These are phyloP conservation scores for Myotis planiceps DNA, from an alignment of 2,797 vertebrate genomes.

Conservation along the genomic window DNA sequence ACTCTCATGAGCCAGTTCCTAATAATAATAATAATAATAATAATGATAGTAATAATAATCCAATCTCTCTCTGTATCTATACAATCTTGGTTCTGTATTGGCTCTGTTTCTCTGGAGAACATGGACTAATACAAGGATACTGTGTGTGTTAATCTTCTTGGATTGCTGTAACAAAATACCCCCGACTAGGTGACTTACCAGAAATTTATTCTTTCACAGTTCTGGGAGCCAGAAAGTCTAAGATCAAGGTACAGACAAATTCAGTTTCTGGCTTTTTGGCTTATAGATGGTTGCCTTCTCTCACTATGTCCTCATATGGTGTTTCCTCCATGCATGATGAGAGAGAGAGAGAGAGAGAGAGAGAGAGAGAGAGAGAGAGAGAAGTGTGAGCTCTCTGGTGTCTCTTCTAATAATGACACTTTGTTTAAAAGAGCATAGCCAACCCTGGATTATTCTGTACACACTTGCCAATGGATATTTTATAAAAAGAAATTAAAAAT, in stretches of 20 bases:
- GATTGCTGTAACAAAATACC: not conserved
- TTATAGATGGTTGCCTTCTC: not conserved
- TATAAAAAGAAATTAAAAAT: conserved; percentile 32
- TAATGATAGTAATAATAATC: not conserved
- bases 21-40: not conserved
- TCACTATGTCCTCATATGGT: not conserved
- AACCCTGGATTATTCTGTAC: not conserved
- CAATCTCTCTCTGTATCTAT: not conserved
- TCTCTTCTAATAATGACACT: not conserved
- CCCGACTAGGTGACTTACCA: not conserved
- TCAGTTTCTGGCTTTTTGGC: not conserved
- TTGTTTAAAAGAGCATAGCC: conserved; percentile 1
- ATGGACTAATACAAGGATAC: not conserved
- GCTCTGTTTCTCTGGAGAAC: not conserved
- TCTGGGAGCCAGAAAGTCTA: not conserved
- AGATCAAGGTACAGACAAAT: not conserved
- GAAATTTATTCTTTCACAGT: not conserved
- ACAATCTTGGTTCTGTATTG: not conserved
- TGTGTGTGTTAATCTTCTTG: not conserved
- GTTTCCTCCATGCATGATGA: not conserved
- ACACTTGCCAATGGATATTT: conserved; percentile 26
- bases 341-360: not conserved
- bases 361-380: no score
- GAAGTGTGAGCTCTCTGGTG: not conserved
- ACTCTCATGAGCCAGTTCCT: not conserved